A percentile compares a stretch with the other conserved stretches of the same genome.
These are phyloP conservation scores for Hypomecis punctinalis DNA, from an alignment of 2,888 invertebrate species.

Conservation along the genomic window DNA sequence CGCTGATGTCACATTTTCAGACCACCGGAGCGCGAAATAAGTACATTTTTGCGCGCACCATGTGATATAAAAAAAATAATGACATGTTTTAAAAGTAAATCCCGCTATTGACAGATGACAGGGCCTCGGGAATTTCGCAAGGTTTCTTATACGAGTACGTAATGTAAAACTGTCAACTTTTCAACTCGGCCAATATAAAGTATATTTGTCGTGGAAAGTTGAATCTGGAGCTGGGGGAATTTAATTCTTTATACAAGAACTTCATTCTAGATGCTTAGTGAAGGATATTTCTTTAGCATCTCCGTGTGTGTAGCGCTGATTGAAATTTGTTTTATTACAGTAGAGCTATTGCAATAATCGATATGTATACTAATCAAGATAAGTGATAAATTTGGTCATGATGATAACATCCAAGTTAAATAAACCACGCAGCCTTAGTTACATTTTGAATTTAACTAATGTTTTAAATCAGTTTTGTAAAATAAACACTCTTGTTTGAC, in stretches of 20 bases:
- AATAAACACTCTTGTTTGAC: too few species aligned
- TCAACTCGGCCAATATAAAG: slow-evolving; percentile 35
- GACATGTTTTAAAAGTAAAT: slow-evolving; percentile 81
- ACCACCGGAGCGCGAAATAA: slow-evolving; percentile 84
- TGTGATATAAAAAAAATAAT: slow-evolving; percentile 81
- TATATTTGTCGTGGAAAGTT: slow-evolving; percentile 37
- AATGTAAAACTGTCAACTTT: slow-evolving; percentile 45
- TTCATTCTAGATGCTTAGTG: not conserved
- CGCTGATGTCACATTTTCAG: slow-evolving; percentile 84
- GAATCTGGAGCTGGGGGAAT: slow-evolving; percentile 35
- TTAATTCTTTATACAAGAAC: slow-evolving; percentile 14
- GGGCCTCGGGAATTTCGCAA: slow-evolving; percentile 46
- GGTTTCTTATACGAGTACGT: slow-evolving; percentile 27
- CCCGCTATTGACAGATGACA: slow-evolving; percentile 69
- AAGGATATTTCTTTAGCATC: slow-evolving; percentile 4
- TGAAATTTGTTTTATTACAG: not conserved
- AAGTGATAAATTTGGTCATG: not conserved
- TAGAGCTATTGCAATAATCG: not conserved
- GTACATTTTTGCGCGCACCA: slow-evolving; percentile 82
- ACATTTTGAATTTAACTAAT: too few species aligned
- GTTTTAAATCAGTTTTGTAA: too few species aligned
- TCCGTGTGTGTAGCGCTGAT: slow-evolving; percentile 6
- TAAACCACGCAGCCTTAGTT: too few species aligned
- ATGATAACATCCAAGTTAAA: not conserved
- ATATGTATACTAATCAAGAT: not conserved